Conservation (phyloP, 2,113 vertebrate genomes). For the Cyanoderma ruficeps region DNA sequence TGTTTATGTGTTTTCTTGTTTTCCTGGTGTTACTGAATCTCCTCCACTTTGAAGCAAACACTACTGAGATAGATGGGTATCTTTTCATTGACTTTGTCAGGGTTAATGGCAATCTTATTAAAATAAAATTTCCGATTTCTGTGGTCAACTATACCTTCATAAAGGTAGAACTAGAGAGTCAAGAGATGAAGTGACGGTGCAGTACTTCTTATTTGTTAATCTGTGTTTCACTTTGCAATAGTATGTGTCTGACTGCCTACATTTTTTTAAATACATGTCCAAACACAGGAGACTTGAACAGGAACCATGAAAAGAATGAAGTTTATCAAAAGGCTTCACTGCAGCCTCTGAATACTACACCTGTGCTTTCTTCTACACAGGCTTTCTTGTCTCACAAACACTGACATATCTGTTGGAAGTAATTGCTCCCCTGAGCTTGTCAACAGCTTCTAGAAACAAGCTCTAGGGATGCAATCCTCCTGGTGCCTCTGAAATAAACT, state of each 20-base stretch:
- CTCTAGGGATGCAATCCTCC: neutral
- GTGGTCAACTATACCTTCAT: neutral
- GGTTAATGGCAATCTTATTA: neutral
- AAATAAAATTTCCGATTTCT: neutral
- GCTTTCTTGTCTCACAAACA: conserved; percentile 18
- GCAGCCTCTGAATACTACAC: neutral
- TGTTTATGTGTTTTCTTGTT: neutral
- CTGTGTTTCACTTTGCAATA: neutral
- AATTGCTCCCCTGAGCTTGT: conserved; percentile 41
- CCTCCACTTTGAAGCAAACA: neutral
- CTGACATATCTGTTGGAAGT: neutral
- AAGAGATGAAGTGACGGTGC: neutral
- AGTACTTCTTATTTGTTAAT: neutral
- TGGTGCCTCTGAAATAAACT: neutral
- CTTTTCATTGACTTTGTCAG: neutral
- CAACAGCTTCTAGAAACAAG: neutral
- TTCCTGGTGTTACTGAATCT: neutral
- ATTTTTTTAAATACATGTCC: neutral
- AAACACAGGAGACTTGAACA: neutral
- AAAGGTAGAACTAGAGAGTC: neutral
- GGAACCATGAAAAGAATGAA: neutral
- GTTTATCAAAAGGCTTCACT: neutral
- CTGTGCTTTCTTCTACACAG: neutral
- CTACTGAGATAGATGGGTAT: neutral
- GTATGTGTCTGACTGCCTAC: neutral